Percentiles rank a stretch among this genome's conserved stretches.
These are phyloP conservation scores for Andrena chrysosceles DNA, from an alignment of 2,888 invertebrate species.

Conservation along the genomic window DNA sequence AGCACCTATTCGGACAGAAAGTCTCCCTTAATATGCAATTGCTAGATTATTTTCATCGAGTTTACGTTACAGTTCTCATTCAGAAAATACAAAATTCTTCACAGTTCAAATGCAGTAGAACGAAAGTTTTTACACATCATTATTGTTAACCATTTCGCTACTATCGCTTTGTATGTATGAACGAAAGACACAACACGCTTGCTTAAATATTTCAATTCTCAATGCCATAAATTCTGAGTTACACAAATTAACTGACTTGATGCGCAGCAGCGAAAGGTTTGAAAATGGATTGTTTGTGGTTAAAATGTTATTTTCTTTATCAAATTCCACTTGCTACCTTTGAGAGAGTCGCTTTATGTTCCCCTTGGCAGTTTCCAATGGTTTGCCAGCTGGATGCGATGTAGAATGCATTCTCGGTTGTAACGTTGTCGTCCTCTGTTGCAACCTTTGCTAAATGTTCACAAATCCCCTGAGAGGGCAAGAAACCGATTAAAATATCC, in stretches of 20 bases:
- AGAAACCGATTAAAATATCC: background rate
- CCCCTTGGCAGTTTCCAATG: constrained; percentile 86
- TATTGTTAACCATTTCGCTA: constrained; percentile 16
- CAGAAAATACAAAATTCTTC: constrained; percentile 71
- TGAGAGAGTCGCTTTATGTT: constrained; percentile 85
- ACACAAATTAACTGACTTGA: too few species aligned
- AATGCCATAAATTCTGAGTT: too few species aligned
- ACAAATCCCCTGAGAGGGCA: constrained; percentile 84
- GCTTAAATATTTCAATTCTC: too few species aligned
- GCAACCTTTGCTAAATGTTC: constrained; percentile 83
- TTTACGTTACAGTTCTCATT: constrained; percentile 28
- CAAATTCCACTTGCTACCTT: constrained; percentile 77
- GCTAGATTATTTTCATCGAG: background rate
- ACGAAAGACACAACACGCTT: too few species aligned
- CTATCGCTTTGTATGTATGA: too few species aligned
- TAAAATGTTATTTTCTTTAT: background rate
- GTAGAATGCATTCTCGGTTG: constrained; percentile 87
- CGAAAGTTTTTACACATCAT: constrained; percentile 80
- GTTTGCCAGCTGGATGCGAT: constrained; percentile 88
- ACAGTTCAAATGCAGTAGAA: constrained; percentile 76
- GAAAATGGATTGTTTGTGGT: background rate
- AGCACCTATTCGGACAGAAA: constrained; percentile 78
- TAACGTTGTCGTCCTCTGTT: constrained; percentile 80
- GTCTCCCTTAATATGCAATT: background rate
- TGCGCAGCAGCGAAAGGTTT: too few species aligned